A percentile compares a stretch with the other conserved stretches of the same genome.
Conservation (phyloP, 2,113 vertebrate species). For the Psittacula cyanocephala region DNA sequence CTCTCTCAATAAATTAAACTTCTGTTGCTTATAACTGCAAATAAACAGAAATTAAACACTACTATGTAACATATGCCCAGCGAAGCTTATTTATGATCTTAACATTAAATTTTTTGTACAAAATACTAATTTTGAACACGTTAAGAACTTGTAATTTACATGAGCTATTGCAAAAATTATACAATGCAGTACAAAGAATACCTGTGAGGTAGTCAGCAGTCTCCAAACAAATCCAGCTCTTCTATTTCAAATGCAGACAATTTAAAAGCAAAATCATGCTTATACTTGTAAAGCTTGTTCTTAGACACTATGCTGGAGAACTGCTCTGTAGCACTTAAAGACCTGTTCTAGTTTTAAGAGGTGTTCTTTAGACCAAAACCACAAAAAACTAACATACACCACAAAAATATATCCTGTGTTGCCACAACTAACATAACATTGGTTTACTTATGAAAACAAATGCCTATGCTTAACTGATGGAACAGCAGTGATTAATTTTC, state of each 20-base stretch:
- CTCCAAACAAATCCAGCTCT: background rate
- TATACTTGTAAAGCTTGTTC: background rate
- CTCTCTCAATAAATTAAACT: constrained; percentile 97
- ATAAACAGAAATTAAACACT: constrained; percentile 54
- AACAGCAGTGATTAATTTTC: background rate
- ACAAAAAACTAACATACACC: background rate
- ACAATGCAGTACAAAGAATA: background rate
- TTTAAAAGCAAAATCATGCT: background rate
- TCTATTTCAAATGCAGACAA: background rate
- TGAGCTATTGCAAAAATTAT: background rate
- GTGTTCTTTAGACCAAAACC: background rate
- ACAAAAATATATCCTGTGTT: background rate
- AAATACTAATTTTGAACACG: background rate
- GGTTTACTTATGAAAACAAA: background rate
- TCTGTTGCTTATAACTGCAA: constrained; percentile 98
- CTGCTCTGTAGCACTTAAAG: background rate
- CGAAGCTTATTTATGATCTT: background rate
- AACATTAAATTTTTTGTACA: background rate
- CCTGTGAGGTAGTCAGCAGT: background rate
- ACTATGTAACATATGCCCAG: background rate
- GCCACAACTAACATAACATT: background rate
- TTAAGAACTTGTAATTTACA: background rate
- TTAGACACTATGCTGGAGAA: background rate
- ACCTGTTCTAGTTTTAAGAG: background rate
- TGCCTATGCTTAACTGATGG: background rate